Percentiles rank a stretch among this genome's conserved stretches.
Conservation (phyloP, 2,888 invertebrate species). For the Habroteleia sp. region DNA sequence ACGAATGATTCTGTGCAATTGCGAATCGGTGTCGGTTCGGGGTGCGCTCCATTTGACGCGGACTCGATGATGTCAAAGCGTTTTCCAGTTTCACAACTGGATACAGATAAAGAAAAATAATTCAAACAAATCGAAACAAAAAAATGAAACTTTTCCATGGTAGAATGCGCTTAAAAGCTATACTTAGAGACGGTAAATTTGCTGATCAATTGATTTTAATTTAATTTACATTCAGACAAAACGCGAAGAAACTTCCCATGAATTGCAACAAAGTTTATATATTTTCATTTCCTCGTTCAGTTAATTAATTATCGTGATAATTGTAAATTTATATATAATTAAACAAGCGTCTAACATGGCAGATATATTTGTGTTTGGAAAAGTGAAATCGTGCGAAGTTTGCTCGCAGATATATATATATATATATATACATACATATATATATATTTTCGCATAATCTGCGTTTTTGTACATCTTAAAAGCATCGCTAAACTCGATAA, state of each 20-base stretch:
- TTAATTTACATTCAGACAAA: slow-evolving; percentile 1
- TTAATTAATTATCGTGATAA: too few species aligned
- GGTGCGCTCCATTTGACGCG: slow-evolving; percentile 14
- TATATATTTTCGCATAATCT: slow-evolving; percentile 34
- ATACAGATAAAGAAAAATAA: too few species aligned
- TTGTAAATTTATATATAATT: neutral
- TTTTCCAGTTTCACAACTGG: neutral
- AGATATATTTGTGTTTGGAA: too few species aligned
- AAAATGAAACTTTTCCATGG: too few species aligned
- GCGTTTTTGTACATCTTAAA: slow-evolving; percentile 37
- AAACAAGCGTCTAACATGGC: too few species aligned
- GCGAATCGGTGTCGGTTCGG: slow-evolving; percentile 45
- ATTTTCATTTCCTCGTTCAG: too few species aligned
- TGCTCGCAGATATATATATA: slow-evolving; percentile 4
- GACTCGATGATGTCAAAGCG: slow-evolving; percentile 26
- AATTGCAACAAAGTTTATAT: too few species aligned
- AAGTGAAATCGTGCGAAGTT: slow-evolving; percentile 26
- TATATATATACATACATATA: too few species aligned
- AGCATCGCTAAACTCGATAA: neutral
- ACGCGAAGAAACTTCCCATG: slow-evolving; percentile 1
- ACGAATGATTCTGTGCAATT: slow-evolving; percentile 49
- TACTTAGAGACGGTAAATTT: too few species aligned
- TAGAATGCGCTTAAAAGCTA: too few species aligned
- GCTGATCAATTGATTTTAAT: neutral
- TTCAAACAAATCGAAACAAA: too few species aligned